Evolutionary conservation across 2,797 vertebrate species (phyloP), one percentile per base, ranked within the genome.

Genomic region (Typhlichthys eigenmanni): DNA sequence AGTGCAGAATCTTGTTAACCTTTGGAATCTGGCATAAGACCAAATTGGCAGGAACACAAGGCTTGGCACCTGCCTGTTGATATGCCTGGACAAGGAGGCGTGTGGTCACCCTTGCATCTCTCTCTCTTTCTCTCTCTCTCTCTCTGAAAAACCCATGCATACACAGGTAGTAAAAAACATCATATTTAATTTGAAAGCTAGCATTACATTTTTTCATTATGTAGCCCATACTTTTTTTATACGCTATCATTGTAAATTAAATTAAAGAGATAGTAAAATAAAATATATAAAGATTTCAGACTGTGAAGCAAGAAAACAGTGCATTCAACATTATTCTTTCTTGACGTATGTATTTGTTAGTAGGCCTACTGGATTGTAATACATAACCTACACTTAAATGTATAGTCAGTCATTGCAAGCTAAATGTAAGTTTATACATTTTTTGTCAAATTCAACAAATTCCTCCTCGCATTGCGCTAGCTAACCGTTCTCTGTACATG

Each of bases 1-100:
- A 80, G 79, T 79, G 84, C 80, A 84, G 82, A 84, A 85, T 83
- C 84, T 82, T 82, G 78, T 88, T 90, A 86, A 86, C 83, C 85
- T 86, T 90, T 85, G 79, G 79, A 86, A 85, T 88, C 75, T 88
- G 84, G 80, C 86, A 66, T 19, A 3, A 63, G 53, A 67, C 77
- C 72, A 58, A 68, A 53, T 75, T 88, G 88, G 86, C 86, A 82
- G 34, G 11, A 53, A 72, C 59, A 78, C 82, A 85, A 79, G 71
- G 78, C 57, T 65, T 89, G 87, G 78, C 89, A 88, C 85, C 82
- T 89, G 72, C 71, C 60, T 57, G 48, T 70, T 85, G 81, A 86
- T 82, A 75, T 69, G 80, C 77, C 80, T 60, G 60, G 69, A 82
- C 80, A 79, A 66, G 69, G 73, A 79, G 68, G 72, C 80, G 71